These are phyloP conservation scores for Petroica traversi DNA, from an alignment of 2,113 vertebrate species.

Conservation along the genomic window DNA sequence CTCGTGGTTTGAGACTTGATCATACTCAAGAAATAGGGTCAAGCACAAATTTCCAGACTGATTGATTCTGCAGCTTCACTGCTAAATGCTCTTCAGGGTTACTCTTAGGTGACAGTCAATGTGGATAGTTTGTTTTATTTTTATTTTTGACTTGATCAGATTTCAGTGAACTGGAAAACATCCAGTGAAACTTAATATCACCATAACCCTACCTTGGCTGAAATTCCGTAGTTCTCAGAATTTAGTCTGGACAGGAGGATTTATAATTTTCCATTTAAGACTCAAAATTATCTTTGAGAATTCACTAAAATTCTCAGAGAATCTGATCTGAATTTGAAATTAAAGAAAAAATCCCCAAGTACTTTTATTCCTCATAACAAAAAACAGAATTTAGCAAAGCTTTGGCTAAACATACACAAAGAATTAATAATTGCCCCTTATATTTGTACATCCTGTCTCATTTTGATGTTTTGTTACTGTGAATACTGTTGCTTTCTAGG, in stretches of 20 bases:
- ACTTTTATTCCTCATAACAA: background rate
- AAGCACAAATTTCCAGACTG: background rate
- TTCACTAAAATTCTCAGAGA: background rate
- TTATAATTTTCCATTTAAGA: background rate
- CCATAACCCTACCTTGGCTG: background rate
- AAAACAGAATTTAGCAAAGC: background rate
- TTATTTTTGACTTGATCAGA: background rate
- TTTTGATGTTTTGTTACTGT: background rate
- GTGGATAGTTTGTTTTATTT: background rate
- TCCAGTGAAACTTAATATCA: background rate
- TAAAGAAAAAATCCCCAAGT: background rate
- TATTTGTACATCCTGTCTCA: background rate
- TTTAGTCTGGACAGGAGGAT: background rate
- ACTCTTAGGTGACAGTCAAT: background rate
- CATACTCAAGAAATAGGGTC: background rate
- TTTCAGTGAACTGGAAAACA: background rate
- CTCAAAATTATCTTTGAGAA: background rate
- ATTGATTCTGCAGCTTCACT: background rate
- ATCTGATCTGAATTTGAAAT: background rate
- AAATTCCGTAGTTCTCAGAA: background rate
- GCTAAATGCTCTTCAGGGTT: background rate
- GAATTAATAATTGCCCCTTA: background rate
- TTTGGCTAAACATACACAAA: background rate
- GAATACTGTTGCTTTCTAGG: background rate
- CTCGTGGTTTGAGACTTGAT: background rate